These are phyloP conservation scores for Xyliphius kryptos DNA, from an alignment of 2,113 vertebrate genomes.

Conservation along the genomic window DNA sequence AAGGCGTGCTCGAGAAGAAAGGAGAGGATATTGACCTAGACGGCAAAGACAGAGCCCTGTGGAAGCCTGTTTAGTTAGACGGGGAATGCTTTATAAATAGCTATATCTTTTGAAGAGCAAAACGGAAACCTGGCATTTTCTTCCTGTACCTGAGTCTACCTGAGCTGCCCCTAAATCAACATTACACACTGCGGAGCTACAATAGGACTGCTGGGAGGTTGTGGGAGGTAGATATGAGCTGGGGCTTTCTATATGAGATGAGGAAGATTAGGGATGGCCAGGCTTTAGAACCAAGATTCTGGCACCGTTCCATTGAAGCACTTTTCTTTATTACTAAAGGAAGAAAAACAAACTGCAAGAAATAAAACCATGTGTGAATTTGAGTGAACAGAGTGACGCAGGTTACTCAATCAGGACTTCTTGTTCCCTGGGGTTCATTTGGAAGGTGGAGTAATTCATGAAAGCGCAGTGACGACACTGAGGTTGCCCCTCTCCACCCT, in stretches of 20 bases:
- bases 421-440: neutral
- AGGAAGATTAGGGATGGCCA: constrained; percentile 51
- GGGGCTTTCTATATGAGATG: constrained; percentile 53
- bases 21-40: constrained; percentile 38
- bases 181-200: constrained; percentile 21
- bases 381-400: constrained; percentile 5
- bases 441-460: constrained; percentile 1
- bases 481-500: neutral
- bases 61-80: constrained; percentile 51
- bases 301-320: constrained; percentile 19
- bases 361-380: constrained; percentile 19
- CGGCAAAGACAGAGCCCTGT: constrained; percentile 43
- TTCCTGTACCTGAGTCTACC: constrained; percentile 31
- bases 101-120: constrained; percentile 26
- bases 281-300: constrained; percentile 50
- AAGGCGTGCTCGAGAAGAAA: constrained; percentile 41
- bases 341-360: constrained; percentile 8
- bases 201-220: constrained; percentile 36
- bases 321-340: constrained; percentile 23
- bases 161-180: constrained; percentile 38
- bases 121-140: constrained; percentile 39
- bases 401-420: constrained; percentile 7
- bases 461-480: neutral
- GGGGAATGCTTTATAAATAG: constrained; percentile 32
- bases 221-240: constrained; percentile 15